Evolutionary conservation across 2,888 invertebrate species (phyloP).

Genomic region (Chironomus riparius): DNA sequence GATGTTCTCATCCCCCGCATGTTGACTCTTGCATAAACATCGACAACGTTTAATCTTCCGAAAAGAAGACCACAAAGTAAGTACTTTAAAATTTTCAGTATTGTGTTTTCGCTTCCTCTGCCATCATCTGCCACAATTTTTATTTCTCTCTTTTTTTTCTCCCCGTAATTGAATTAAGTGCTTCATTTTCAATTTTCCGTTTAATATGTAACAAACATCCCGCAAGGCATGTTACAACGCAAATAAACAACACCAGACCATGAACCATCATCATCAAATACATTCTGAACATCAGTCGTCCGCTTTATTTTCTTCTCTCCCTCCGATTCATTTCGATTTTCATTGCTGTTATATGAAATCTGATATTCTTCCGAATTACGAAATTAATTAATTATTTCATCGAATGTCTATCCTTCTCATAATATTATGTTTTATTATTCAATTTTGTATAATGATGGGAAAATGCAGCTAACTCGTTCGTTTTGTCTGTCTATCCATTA

Average conservation of each 20-base stretch:
- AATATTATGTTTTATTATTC: too few species aligned
- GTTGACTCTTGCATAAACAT: too few species aligned
- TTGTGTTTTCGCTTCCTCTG: neutral
- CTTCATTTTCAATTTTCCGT: neutral
- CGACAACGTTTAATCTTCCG: too few species aligned
- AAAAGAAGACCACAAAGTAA: neutral
- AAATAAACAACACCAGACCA: too few species aligned
- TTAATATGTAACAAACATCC: neutral
- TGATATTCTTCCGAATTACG: neutral
- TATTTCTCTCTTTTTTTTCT: neutral
- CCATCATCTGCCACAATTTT: neutral
- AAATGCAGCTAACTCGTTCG: too few species aligned
- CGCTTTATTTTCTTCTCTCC: too few species aligned
- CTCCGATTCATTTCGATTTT: too few species aligned
- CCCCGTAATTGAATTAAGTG: neutral
- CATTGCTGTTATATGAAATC: neutral
- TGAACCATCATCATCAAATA: too few species aligned
- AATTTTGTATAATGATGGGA: too few species aligned
- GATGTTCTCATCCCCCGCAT: neutral
- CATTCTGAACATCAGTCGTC: too few species aligned
- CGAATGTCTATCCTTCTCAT: neutral
- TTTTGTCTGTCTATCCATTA: too few species aligned
- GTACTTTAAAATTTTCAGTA: neutral
- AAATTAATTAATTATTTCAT: slow-evolving; percentile 23
- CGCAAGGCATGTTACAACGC: neutral